Conservation (phyloP, 2,797 vertebrate species). For the Diceros bicornis region DNA sequence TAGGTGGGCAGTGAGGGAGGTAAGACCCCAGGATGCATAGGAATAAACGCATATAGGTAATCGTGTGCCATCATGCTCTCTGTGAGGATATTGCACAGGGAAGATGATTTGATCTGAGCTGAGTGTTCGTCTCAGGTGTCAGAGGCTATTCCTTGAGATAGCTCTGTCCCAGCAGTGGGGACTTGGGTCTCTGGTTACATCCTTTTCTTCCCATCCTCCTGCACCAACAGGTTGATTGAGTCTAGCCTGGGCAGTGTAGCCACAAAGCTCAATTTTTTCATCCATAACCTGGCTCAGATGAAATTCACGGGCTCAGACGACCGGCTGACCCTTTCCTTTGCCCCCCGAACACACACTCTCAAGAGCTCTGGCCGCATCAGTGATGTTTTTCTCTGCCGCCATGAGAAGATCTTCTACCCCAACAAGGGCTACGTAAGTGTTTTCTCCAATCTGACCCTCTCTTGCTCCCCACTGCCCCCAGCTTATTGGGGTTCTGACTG, state of each 20-base stretch:
- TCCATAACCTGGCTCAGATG: conserved; percentile 99
- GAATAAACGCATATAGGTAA: not conserved
- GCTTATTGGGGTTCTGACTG: not conserved
- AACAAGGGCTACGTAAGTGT: conserved; percentile 95
- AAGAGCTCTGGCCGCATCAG: conserved; percentile 93
- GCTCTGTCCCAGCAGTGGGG: not conserved
- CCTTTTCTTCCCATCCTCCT: conserved; percentile 1
- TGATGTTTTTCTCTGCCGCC: conserved; percentile 94
- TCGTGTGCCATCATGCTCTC: not conserved
- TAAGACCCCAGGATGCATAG: not conserved
- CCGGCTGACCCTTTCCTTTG: conserved; percentile 93
- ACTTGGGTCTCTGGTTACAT: not conserved
- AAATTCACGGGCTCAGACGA: conserved; percentile 95
- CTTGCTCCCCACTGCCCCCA: not conserved
- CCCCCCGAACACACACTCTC: conserved; percentile 93
- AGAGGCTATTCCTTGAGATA: not conserved
- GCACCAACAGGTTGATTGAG: conserved; percentile 93
- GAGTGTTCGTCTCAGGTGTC: not conserved
- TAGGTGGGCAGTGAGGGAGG: not conserved
- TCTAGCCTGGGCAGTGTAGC: conserved; percentile 98
- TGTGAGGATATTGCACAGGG: not conserved
- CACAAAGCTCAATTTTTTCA: conserved; percentile 99
- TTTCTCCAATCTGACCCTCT: not conserved
- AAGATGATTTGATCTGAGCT: not conserved
- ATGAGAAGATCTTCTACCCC: conserved; percentile 93